Evolutionary conservation across 2,888 invertebrate genomes (phyloP), one percentile per base, ranked within the genome.

Genomic region (Chesias legatella): DNA sequence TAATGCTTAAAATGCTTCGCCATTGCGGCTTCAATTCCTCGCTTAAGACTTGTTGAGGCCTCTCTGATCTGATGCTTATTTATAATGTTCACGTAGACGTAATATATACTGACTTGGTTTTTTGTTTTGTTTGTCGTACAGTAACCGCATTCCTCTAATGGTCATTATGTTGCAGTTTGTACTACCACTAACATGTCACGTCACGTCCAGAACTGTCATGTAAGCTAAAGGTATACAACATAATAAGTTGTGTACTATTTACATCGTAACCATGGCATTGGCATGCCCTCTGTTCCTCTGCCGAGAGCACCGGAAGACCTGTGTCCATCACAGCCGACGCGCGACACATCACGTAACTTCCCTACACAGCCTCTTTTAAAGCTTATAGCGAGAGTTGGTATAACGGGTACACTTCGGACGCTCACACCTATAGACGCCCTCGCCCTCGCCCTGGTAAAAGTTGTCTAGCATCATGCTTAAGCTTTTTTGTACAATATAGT

Each of bases 141-240:
- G 86, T 88, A 86, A 88, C 84, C 80, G 88, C 88, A 88, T 85
- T 84, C 47, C 71, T 81, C 85, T 88, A 88, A 88, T 88, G 85
- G 86, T 86, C 83, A 83, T 88, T 88, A 86, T 86, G 88, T 88
- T 88, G 88, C 88, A 86, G 88, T 88, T 84, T 86, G 85, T 86
- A 81, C 86, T 83, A 84, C 86, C 85, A 88, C 86, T 86, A 88
- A 88, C 86, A 85, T 88, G 85, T 88, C 84, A 88, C 86, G 85
- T 88, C 84, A 88, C 86, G 84, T 84, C 85, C 86, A 84, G 86
- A 86, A 83, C 81, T 88, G 86, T 85, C 85, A 85, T 88, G 86
- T 86, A 84, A 84, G 85, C 86, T 86, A 83, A 85, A 88, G 86
- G 86, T 86, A 85, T 85, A 79, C n/a, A 79, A 70, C 83, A 83